Evolutionary conservation across 2,888 invertebrate species (phyloP).

Genomic region (Schrankia costaestrigalis): DNA sequence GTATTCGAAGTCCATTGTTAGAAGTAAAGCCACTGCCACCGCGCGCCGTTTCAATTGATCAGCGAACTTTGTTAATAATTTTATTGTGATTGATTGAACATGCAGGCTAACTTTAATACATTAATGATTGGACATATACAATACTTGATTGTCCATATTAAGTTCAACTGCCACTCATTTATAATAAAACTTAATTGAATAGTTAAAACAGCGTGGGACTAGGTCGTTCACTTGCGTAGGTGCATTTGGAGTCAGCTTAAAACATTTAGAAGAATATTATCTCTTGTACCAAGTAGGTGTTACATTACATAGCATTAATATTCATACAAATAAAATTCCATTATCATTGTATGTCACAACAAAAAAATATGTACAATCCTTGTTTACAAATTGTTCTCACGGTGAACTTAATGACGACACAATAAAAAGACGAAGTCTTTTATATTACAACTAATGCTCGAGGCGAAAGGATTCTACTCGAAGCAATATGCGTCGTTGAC

Average conservation of each 20-base stretch:
- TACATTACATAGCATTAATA: too few species aligned
- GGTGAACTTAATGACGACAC: constrained; percentile 11
- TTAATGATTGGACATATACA: constrained; percentile 22
- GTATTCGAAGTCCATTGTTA: too few species aligned
- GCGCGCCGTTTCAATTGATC: constrained; percentile 12
- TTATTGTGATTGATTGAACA: constrained; percentile 25
- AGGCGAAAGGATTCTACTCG: constrained; percentile 13
- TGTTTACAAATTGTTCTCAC: constrained; percentile 1
- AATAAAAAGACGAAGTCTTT: constrained; percentile 11
- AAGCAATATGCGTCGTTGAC: constrained; percentile 16
- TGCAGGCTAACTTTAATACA: constrained; percentile 25
- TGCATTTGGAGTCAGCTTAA: too few species aligned
- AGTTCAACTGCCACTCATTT: constrained; percentile 11
- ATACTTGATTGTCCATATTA: constrained; percentile 6
- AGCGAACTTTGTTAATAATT: constrained; percentile 15
- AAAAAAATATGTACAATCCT: constrained; percentile 6
- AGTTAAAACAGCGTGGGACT: constrained; percentile 29
- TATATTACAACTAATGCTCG: constrained; percentile 11
- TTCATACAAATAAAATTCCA: too few species aligned
- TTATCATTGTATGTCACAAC: constrained; percentile 10
- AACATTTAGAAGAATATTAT: too few species aligned
- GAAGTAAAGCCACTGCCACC: constrained; percentile 4
- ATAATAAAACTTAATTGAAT: constrained; percentile 19
- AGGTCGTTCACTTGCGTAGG: constrained; percentile 43
- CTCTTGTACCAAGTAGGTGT: too few species aligned